phyloP scores from a whole-genome alignment of 2,113 vertebrate species.

The Tympanuchus pallidicinctus region DNA sequence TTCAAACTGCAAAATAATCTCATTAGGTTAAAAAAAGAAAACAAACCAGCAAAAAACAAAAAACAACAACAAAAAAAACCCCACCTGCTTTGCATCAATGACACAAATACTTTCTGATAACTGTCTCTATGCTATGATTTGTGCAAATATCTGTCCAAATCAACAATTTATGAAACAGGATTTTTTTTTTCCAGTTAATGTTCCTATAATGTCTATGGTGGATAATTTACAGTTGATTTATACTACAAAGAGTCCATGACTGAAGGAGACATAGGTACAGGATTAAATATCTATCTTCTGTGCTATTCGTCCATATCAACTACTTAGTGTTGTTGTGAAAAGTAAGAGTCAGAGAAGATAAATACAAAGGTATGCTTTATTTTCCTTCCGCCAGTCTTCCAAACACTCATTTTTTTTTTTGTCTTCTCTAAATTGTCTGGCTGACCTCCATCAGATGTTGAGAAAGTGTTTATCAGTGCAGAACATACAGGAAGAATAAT shows the following conservation, averaged over 20 bases:
- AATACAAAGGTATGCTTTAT: background rate
- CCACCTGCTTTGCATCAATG: background rate
- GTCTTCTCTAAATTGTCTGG: background rate
- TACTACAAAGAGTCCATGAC: background rate
- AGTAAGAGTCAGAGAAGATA: background rate
- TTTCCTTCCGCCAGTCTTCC: background rate
- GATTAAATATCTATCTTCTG: constrained; percentile 16
- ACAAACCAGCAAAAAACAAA: background rate
- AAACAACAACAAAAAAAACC: background rate
- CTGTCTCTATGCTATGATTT: background rate
- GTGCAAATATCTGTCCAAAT: background rate
- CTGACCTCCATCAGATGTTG: background rate
- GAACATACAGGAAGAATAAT: constrained; percentile 38
- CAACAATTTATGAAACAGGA: background rate
- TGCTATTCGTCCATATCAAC: background rate
- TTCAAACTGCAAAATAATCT: constrained; percentile 31
- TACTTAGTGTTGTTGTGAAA: background rate
- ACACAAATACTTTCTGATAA: constrained; percentile 6
- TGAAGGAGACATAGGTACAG: background rate
- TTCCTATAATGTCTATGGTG: background rate
- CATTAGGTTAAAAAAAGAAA: background rate
- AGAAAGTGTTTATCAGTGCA: constrained; percentile 36
- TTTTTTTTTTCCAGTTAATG: background rate
- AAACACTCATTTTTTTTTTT: background rate
- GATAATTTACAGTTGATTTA: background rate